Conservation (phyloP, 2,888 invertebrate genomes). For the Eupeodes luniger region DNA sequence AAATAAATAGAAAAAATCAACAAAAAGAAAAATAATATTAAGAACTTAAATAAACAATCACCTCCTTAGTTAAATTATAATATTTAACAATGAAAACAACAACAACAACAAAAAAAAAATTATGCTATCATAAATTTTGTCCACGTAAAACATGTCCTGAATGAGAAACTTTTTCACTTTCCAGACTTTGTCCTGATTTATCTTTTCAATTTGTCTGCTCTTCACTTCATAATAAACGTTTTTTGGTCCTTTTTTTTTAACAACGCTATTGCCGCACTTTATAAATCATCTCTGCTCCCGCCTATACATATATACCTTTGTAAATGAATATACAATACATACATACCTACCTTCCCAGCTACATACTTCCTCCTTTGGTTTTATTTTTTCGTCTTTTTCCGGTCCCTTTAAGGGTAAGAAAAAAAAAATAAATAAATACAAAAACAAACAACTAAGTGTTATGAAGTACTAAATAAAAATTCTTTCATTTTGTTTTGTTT, state of each 20-base stretch:
- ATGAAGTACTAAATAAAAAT: conserved; percentile 44
- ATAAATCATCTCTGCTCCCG: conserved; percentile 53
- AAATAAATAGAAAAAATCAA: background rate
- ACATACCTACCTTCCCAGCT: too few relatives aligned
- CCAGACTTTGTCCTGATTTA: conserved; percentile 60
- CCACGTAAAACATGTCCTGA: conserved; percentile 39
- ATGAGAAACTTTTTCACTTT: conserved; percentile 65
- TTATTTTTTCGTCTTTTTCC: conserved; percentile 15
- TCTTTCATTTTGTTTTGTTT: background rate
- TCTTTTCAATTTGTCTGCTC: conserved; percentile 71
- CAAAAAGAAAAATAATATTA: conserved; percentile 7
- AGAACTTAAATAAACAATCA: conserved; percentile 36
- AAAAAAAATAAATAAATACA: conserved; percentile 28
- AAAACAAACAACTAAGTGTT: conserved; percentile 38
- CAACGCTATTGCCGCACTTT: conserved; percentile 56
- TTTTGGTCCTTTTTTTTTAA: conserved; percentile 46
- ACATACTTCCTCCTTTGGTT: background rate
- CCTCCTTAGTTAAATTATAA: conserved; percentile 20
- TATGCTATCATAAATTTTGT: conserved; percentile 28
- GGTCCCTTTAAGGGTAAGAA: conserved; percentile 18
- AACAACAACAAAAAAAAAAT: background rate
- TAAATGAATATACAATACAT: too few relatives aligned
- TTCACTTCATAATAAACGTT: conserved; percentile 53
- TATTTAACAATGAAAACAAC: conserved; percentile 13
- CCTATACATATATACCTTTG: background rate